A percentile compares a stretch with the other conserved stretches of the same genome.
Evolutionary conservation across 2,113 vertebrate species (phyloP).

Genomic region (Xenotilapia longispinis): DNA sequence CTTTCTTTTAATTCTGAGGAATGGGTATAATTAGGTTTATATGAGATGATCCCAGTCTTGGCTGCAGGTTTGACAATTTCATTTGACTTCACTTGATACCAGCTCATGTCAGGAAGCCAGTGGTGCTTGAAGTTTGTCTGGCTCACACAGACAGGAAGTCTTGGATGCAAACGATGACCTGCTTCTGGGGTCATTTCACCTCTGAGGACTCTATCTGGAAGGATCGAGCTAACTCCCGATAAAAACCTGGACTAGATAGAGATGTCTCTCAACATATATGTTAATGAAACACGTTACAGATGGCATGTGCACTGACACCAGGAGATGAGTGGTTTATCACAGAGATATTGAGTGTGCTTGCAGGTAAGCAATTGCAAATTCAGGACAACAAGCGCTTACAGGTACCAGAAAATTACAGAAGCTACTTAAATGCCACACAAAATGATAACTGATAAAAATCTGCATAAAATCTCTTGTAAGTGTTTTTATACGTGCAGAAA

Average conservation of each 20-base stretch:
- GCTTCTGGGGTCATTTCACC: constrained; percentile 62
- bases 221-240: background rate
- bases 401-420: background rate
- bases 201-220: constrained; percentile 44
- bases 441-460: background rate
- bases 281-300: background rate
- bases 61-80: background rate
- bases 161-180: constrained; percentile 32
- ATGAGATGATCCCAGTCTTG: background rate
- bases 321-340: background rate
- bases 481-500: background rate
- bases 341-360: background rate
- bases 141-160: background rate
- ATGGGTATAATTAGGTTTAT: background rate
- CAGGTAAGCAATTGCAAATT: background rate
- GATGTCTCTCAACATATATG: background rate
- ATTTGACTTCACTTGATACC: background rate
- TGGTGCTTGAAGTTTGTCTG: constrained; percentile 10
- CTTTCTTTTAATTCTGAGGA: background rate
- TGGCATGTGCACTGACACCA: background rate
- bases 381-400: fast-evolving
- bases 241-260: constrained; percentile 5
- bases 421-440: background rate
- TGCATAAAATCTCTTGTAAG: background rate
- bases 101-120: background rate